phyloP scores from a whole-genome alignment of 2,797 vertebrate genomes.

The Myiothlypis coronata region DNA sequence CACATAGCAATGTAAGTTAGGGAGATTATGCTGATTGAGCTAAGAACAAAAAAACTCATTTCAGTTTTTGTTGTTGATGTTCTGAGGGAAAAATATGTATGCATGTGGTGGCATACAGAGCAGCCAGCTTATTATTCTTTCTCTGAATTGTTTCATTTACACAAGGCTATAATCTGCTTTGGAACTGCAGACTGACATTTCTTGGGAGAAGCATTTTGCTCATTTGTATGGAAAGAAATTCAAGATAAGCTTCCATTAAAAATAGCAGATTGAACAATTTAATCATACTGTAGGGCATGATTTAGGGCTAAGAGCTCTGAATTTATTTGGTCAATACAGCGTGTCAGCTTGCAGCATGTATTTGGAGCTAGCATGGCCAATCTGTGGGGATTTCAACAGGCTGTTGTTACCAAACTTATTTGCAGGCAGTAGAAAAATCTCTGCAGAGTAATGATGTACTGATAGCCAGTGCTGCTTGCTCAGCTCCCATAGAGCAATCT shows the following conservation, averaged over 20 bases:
- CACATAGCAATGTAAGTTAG: constrained; percentile 24
- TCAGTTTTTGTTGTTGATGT: constrained; percentile 27
- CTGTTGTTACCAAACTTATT: not conserved
- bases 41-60: constrained; percentile 49
- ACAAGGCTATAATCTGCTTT: not conserved
- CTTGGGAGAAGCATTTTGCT: not conserved
- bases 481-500: not conserved
- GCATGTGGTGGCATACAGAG: constrained; percentile 7
- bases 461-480: constrained; percentile 42
- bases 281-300: not conserved
- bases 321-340: constrained; percentile 1
- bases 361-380: not conserved
- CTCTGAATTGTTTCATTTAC: constrained; percentile 46
- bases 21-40: constrained; percentile 45
- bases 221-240: constrained; percentile 31
- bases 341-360: not conserved
- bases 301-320: not conserved
- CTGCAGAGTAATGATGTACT: constrained; percentile 5
- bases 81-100: constrained; percentile 28
- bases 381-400: not conserved
- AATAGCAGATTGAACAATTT: constrained; percentile 23
- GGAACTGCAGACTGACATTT: not conserved
- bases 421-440: not conserved
- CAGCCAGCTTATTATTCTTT: constrained; percentile 45
- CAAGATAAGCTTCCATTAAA: constrained; percentile 42